Evolutionary conservation across 2,113 vertebrate species (phyloP).

Genomic region (Phyllostomus discolor): DNA sequence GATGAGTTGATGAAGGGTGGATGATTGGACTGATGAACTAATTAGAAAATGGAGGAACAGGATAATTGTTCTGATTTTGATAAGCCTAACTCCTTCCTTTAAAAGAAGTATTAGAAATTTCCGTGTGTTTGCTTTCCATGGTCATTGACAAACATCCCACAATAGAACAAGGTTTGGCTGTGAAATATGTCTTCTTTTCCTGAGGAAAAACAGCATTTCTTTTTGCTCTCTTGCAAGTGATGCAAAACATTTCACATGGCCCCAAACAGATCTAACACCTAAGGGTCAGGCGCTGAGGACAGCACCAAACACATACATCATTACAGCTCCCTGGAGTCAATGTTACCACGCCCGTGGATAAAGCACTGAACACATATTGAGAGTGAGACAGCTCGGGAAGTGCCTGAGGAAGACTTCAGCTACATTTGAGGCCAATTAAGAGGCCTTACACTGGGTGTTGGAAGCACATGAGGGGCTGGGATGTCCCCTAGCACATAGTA

Average conservation of each 20-base stretch:
- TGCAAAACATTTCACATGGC: conserved; percentile 26
- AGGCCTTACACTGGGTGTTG: background rate
- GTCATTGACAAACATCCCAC: background rate
- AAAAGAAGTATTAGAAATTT: background rate
- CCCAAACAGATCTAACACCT: conserved; percentile 42
- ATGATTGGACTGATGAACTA: background rate
- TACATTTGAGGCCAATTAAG: conserved; percentile 5
- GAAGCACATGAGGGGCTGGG: background rate
- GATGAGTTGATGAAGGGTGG: too few relatives aligned
- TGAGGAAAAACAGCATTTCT: background rate
- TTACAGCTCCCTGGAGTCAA: conserved; percentile 13
- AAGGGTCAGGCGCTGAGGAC: conserved; percentile 37
- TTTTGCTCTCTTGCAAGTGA: conserved; percentile 42
- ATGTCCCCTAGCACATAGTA: background rate
- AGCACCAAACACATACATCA: conserved; percentile 36
- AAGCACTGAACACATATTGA: background rate
- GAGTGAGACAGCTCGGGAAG: background rate
- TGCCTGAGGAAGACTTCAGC: background rate
- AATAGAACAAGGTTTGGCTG: background rate
- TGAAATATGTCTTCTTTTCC: conserved; percentile 27
- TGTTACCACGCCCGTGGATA: background rate
- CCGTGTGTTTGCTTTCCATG: background rate
- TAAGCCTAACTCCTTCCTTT: background rate
- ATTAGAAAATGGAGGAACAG: background rate
- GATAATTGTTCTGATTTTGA: background rate